A percentile compares a stretch with the other conserved stretches of the same genome.
phyloP scores from a whole-genome alignment of 2,888 invertebrate species.

The Papilio demoleus region DNA sequence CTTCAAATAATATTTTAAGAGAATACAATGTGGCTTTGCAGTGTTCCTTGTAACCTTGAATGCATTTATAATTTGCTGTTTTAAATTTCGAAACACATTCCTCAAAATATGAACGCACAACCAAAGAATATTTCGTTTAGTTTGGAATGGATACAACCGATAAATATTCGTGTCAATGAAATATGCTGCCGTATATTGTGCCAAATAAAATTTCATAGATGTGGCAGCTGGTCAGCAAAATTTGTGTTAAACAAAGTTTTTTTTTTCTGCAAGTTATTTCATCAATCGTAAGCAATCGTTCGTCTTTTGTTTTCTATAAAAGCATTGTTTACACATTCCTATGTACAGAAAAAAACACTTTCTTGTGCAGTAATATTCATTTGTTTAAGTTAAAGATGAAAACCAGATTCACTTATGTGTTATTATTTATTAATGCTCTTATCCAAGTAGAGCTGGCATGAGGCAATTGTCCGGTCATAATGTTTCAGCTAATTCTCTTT shows the following conservation, averaged over 20 bases:
- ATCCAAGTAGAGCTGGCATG: too few species aligned
- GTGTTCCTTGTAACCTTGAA: slow-evolving; percentile 35
- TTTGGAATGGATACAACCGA: background rate
- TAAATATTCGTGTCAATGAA: background rate
- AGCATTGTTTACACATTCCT: slow-evolving; percentile 22
- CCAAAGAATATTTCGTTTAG: background rate
- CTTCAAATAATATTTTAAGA: slow-evolving; percentile 17
- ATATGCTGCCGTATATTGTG: background rate
- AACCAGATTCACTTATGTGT: background rate
- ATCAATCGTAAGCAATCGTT: background rate
- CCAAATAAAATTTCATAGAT: background rate
- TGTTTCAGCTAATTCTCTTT: too few species aligned
- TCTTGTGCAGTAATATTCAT: slow-evolving; percentile 3
- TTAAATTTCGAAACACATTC: slow-evolving; percentile 9
- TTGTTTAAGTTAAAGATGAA: background rate
- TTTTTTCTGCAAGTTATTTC: too few species aligned
- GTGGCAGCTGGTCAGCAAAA: background rate
- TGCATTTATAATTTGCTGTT: slow-evolving; percentile 7
- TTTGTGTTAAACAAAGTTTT: background rate
- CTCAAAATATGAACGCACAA: background rate
- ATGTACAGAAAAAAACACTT: background rate
- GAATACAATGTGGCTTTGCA: slow-evolving; percentile 17
- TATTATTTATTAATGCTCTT: background rate
- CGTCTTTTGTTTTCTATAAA: slow-evolving; percentile 9
- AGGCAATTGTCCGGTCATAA: too few species aligned